Evolutionary conservation across 2,888 invertebrate species (phyloP), one percentile per base, ranked within the genome.

Genomic region (Nowickia ferox): DNA sequence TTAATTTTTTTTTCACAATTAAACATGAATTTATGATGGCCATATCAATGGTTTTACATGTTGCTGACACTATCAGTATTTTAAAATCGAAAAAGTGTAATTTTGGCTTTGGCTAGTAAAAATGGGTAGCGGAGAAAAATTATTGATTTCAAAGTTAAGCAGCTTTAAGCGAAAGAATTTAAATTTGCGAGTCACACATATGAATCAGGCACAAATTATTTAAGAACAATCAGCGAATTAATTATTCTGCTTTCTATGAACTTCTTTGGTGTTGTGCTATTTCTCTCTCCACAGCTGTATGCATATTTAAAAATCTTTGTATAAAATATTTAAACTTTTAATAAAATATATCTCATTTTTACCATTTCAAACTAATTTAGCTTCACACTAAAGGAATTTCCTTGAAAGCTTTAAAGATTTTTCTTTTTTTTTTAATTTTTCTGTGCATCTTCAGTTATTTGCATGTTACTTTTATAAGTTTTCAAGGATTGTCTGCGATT

Each of bases 11-110:
- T 82, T 22, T n/a, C n/a, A 44, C 59, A 79, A 75, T 86, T 79
- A 79, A 83, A 86, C 77, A 75, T 76, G 42, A 86, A 86, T 79
- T 83, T 79, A 86, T 83, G 82, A 69, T 78, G 75, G 74, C 66
- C 82, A 82, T 65, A 86, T 76, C 79, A 75, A 72, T 59, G 57
- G 82, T 51, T 65, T 66, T 44, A 38, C 11, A 71, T 78, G 75
- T 63, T 51, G 42, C 66, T 83, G 79, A 79, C 82, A 76, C 72
- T 79, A 85, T 85, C 79, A 76, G 11, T 9, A 44, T 65, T 51
- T 53, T 65, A 8, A 19, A 38, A 79, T 78, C 84, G 65, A 9
- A 9, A 1, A 6, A 30, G 6, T 0, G 30, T 30, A 30, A 30
- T 30, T n/a, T n/a, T 30, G 2, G 22, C 22, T 2, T 22, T 22